phyloP scores from a whole-genome alignment of 2,113 vertebrate species.

The Catharus fuscescens region DNA sequence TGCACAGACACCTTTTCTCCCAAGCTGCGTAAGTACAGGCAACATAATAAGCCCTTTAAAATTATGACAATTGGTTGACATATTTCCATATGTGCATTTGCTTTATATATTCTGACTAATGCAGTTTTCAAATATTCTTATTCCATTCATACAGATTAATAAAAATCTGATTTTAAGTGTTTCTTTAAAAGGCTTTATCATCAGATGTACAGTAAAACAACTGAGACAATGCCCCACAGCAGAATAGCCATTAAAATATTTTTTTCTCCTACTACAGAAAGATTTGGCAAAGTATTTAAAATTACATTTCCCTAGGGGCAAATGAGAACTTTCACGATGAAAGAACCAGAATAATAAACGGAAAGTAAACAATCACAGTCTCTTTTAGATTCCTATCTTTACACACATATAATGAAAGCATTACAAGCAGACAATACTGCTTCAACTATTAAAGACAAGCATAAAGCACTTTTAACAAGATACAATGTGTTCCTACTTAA shows the following conservation, averaged over 20 bases:
- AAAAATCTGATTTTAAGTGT: not conserved
- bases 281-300: conserved; percentile 1
- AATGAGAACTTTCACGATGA: not conserved
- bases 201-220: not conserved
- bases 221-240: not conserved
- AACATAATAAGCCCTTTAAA: not conserved
- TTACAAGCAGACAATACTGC: not conserved
- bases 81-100: not conserved
- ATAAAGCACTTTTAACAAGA: not conserved
- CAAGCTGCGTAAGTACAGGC: not conserved
- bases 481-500: not conserved
- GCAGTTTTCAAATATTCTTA: not conserved
- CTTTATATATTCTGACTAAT: not conserved
- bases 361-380: conserved; percentile 16
- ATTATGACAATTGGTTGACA: not conserved
- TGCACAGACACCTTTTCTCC: not conserved
- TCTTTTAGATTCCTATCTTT: not conserved
- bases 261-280: not conserved
- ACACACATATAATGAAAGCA: not conserved
- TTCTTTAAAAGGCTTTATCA: not conserved
- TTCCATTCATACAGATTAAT: not conserved
- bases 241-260: not conserved
- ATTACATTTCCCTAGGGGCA: not conserved
- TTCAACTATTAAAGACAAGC: not conserved
- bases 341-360: not conserved